Conservation (phyloP, 2,888 invertebrate genomes). For the Drosophila differens region DNA sequence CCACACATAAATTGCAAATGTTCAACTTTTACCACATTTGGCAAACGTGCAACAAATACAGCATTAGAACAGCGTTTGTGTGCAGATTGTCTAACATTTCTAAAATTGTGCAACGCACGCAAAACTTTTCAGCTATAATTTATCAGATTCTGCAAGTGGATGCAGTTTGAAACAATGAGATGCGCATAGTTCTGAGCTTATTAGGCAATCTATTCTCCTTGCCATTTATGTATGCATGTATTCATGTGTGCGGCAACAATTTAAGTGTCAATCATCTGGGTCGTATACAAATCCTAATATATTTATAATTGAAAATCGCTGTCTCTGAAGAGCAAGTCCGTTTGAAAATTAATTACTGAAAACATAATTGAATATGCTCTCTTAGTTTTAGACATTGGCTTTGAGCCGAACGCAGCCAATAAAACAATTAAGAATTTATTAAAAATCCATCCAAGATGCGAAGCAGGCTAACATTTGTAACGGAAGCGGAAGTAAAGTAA, state of each 20-base stretch:
- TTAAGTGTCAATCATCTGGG: slow-evolving; percentile 1
- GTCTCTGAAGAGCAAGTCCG: background rate
- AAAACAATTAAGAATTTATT: slow-evolving; percentile 30
- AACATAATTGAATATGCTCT: background rate
- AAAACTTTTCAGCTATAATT: slow-evolving; percentile 61
- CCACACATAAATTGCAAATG: slow-evolving; percentile 69
- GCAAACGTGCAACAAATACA: slow-evolving; percentile 19
- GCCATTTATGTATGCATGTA: background rate
- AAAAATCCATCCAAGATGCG: background rate
- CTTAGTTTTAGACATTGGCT: background rate
- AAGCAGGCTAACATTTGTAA: slow-evolving; percentile 18
- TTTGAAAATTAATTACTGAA: background rate
- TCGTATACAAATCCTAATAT: background rate
- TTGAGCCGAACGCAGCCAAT: slow-evolving; percentile 16
- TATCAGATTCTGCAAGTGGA: slow-evolving; percentile 66
- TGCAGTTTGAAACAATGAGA: slow-evolving; percentile 68
- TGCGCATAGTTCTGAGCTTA: slow-evolving; percentile 60
- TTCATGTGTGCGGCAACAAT: background rate
- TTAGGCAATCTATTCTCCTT: background rate
- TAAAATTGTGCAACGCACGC: slow-evolving; percentile 31
- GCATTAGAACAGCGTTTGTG: background rate
- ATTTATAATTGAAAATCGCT: background rate
- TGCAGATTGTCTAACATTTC: background rate
- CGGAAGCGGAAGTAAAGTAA: slow-evolving; percentile 74
- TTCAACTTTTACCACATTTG: slow-evolving; percentile 57